Conservation (phyloP, 2,888 invertebrate species). For the Fragum fragum region DNA sequence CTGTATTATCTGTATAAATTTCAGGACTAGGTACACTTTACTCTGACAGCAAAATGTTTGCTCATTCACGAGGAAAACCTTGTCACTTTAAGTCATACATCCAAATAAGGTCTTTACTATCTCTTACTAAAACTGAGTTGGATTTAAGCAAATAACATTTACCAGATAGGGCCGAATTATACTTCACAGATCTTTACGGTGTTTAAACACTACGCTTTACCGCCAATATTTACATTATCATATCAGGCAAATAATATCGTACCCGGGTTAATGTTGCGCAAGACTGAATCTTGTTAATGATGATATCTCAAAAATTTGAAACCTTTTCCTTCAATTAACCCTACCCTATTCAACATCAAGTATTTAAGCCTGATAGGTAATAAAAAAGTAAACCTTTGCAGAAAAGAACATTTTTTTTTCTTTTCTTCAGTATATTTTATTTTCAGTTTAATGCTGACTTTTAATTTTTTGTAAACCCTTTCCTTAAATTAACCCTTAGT, state of each 20-base stretch:
- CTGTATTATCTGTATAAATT: background rate
- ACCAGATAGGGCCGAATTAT: background rate
- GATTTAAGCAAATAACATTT: slow-evolving; percentile 6
- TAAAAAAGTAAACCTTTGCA: too few relatives aligned
- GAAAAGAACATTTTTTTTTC: too few relatives aligned
- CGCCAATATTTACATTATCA: background rate
- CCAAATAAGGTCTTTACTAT: background rate
- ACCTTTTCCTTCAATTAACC: background rate
- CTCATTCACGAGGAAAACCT: background rate
- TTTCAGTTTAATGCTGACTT: too few relatives aligned
- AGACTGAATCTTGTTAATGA: slow-evolving; percentile 2
- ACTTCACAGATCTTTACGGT: slow-evolving; percentile 6
- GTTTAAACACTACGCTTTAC: slow-evolving; percentile 6
- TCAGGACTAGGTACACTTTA: background rate
- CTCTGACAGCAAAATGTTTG: background rate
- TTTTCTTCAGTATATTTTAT: too few relatives aligned
- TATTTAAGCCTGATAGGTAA: too few relatives aligned
- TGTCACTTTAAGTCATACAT: background rate
- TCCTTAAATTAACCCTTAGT: too few relatives aligned
- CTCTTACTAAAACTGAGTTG: background rate
- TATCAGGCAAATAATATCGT: background rate
- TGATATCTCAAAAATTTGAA: background rate
- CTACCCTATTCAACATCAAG: too few relatives aligned
- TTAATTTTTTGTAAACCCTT: too few relatives aligned
- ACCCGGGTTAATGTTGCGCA: background rate